Evolutionary conservation across 2,797 vertebrate genomes (phyloP).

Genomic region (Alca torda): DNA sequence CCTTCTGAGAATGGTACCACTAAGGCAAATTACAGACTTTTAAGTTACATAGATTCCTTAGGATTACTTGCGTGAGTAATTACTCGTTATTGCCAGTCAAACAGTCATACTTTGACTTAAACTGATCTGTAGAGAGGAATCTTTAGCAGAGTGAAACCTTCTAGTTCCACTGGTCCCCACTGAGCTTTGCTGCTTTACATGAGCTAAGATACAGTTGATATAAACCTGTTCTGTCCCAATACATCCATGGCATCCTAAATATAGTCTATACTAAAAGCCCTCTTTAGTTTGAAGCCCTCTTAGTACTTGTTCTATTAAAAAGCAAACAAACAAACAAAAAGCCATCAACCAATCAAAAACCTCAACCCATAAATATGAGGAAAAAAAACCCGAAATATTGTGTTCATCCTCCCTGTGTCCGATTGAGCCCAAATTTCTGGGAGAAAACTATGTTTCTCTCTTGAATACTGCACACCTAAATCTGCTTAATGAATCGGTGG

Average conservation of each 20-base stretch:
- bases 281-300: neutral
- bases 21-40: neutral
- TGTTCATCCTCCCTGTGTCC: neutral
- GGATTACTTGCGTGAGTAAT: neutral
- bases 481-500: neutral
- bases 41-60: neutral
- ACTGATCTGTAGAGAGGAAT: neutral
- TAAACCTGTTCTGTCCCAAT: neutral
- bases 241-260: neutral
- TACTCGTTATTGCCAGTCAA: neutral
- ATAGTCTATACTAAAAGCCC: neutral
- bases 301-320: neutral
- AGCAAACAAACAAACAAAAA: too few relatives aligned
- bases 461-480: neutral
- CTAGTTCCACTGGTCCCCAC: neutral
- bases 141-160: neutral
- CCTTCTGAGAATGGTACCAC: neutral
- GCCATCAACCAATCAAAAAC: neutral
- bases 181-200: neutral
- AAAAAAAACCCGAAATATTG: neutral
- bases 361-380: neutral
- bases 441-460: neutral
- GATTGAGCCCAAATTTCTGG: neutral
- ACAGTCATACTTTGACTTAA: neutral
- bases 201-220: neutral